Percentiles rank a stretch among this genome's conserved stretches.
phyloP scores from a whole-genome alignment of 2,888 invertebrate genomes.

The Plebejus argus region DNA sequence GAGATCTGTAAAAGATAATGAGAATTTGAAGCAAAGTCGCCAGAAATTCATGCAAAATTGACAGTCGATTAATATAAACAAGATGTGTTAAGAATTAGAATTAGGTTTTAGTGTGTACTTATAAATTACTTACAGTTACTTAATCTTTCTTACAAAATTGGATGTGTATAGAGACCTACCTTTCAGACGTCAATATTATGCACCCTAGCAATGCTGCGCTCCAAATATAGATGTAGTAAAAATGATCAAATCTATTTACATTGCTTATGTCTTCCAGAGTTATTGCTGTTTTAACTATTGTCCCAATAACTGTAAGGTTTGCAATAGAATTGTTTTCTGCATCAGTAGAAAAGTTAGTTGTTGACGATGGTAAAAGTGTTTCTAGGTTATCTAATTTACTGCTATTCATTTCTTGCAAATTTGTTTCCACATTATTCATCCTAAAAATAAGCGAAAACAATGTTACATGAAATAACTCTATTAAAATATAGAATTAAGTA shows the following conservation, averaged over 20 bases:
- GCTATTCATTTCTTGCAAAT: constrained; percentile 9
- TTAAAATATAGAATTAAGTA: neutral
- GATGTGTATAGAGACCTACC: neutral
- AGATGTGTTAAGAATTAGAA: neutral
- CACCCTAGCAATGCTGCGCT: constrained; percentile 26
- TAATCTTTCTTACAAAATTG: neutral
- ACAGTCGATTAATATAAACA: neutral
- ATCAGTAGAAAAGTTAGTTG: neutral
- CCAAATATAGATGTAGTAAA: constrained; percentile 31
- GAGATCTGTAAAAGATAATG: constrained; percentile 69
- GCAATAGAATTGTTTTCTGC: neutral
- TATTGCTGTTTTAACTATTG: constrained; percentile 18
- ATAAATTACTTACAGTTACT: neutral
- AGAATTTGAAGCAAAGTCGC: neutral
- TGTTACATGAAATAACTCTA: neutral
- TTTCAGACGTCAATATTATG: constrained; percentile 15
- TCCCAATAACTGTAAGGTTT: constrained; percentile 5
- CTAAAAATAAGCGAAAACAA: neutral
- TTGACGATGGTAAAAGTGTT: neutral
- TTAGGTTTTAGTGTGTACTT: neutral
- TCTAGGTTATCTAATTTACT: neutral
- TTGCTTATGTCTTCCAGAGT: constrained; percentile 3
- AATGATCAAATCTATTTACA: constrained; percentile 22
- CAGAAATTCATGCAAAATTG: neutral
- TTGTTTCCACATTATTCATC: constrained; percentile 16